phyloP scores from a whole-genome alignment of 2,113 vertebrate species.

The Ginglymostoma cirratum region DNA sequence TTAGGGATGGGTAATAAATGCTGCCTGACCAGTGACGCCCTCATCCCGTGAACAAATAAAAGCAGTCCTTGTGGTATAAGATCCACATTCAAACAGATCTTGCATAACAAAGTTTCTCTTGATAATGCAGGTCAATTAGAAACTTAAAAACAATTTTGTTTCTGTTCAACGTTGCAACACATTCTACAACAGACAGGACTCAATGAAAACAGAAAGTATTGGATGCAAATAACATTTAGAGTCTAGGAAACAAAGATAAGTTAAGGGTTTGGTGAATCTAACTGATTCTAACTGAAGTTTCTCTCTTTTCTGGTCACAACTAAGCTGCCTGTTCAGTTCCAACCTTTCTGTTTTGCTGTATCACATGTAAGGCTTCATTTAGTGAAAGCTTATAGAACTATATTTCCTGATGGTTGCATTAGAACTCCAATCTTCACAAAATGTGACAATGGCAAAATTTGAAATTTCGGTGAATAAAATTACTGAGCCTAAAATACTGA shows the following conservation, averaged over 20 bases:
- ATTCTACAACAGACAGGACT: background rate
- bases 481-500: background rate
- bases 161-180: background rate
- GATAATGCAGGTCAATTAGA: background rate
- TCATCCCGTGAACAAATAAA: background rate
- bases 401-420: background rate
- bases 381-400: background rate
- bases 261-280: background rate
- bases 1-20: too few relatives aligned
- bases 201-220: background rate
- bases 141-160: background rate
- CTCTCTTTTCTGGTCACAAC: background rate
- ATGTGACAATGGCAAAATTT: background rate
- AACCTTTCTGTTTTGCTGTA: background rate
- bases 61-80: background rate
- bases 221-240: background rate
- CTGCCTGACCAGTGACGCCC: too few relatives aligned
- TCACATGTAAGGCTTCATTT: background rate
- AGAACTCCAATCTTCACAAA: background rate
- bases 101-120: background rate
- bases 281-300: background rate
- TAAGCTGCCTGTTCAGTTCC: background rate
- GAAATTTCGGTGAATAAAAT: background rate
- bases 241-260: background rate
- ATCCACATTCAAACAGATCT: background rate